Evolutionary conservation across 2,888 invertebrate genomes (phyloP), one percentile per base, ranked within the genome.

Genomic region (Linyphia triangularis): DNA sequence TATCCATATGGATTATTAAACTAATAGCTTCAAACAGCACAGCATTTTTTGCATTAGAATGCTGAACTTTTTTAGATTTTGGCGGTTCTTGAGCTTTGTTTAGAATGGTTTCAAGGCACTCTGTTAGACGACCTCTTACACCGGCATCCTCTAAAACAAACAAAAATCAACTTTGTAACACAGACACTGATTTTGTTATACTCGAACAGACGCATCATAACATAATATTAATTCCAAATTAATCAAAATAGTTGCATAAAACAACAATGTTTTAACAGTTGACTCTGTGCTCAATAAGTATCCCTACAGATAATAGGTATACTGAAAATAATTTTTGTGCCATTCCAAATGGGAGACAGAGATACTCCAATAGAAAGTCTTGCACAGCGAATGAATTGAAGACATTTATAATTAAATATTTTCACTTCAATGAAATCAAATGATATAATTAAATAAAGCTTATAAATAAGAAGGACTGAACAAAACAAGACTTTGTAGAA

Each of bases 1-100:
- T 96, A 93, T 99, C 99, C 94, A 99, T 98, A 93, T 99, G 99
- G 92, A 99, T 99, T 91, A 99, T 99, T 91, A 99, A 95, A 94
- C 99, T 99, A 92, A 99, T 99, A 67, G 99, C 99, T 94, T 99
- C 99, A 94, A 99, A 99, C 24, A 99, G 94, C 30, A 99, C 99
- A 77, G 99, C 99, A 94, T 99, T 99, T 93, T 99, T 99, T 86
- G 99, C 99, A 94, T 99, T 99, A 72, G 99, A 99, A 94, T 99
- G 99, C 94, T 99, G 99, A 33, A 99, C 99, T 94, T 99, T 99
- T 94, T 99, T 99, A 72, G 99, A 99, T 93, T 99, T 99, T 33
- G 99, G 99, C 91, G 99, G 99, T 93, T 99, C 99, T 93, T 99
- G 99, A 24, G 99, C 99, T 94, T 99, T 99, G 93, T 99, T 99